Conservation (phyloP, 2,113 vertebrate species). For the Cochlearius cochlearius region DNA sequence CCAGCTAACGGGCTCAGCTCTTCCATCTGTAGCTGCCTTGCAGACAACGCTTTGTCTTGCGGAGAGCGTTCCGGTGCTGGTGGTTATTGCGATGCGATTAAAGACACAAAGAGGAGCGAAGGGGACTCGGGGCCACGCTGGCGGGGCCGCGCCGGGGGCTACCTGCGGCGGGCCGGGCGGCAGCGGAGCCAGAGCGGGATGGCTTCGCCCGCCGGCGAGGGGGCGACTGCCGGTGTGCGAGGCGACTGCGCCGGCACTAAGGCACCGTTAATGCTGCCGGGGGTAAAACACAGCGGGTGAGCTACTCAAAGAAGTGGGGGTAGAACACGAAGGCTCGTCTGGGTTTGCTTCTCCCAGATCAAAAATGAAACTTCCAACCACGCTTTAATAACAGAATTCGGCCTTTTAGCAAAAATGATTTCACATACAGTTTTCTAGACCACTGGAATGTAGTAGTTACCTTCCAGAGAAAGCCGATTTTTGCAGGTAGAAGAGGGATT, state of each 20-base stretch:
- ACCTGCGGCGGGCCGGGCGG: background rate
- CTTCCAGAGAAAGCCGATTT: background rate
- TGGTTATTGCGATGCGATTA: background rate
- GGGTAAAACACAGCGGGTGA: background rate
- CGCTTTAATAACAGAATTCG: background rate
- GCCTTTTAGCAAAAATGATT: background rate
- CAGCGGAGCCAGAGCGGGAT: accelerated
- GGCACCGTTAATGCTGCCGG: too few species aligned
- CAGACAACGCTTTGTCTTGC: background rate
- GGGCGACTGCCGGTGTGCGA: accelerated
- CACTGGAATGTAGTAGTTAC: background rate
- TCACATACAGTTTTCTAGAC: background rate
- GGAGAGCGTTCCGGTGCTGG: background rate
- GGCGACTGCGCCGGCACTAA: accelerated
- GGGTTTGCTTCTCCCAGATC: background rate
- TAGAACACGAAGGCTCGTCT: background rate
- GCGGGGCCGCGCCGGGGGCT: too few species aligned
- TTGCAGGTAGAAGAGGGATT: background rate
- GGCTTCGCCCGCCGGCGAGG: background rate
- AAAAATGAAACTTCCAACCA: background rate
- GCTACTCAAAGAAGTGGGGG: background rate
- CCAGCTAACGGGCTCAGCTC: background rate
- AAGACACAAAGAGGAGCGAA: background rate
- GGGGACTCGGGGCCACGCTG: too few species aligned
- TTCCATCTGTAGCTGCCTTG: background rate